These are phyloP conservation scores for Drosophila vallismaia DNA, from an alignment of 2,888 invertebrate species.

Conservation along the genomic window DNA sequence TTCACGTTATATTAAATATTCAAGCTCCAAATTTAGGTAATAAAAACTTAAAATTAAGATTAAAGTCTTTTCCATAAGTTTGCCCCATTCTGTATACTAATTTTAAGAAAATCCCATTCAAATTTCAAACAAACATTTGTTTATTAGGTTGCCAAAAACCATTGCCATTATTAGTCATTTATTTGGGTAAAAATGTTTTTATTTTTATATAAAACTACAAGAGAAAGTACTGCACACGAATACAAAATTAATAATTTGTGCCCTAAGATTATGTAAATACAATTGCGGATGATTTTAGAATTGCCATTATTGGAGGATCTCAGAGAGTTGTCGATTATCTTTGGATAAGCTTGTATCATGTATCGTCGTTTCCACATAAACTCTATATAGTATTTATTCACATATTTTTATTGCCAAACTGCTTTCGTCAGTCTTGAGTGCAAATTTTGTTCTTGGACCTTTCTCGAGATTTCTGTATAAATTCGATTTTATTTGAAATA, in stretches of 20 bases:
- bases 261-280: conserved; percentile 42
- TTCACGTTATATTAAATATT: neutral
- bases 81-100: neutral
- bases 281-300: conserved; percentile 40
- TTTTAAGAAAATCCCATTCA: neutral
- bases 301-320: conserved; percentile 25
- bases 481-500: conserved; percentile 39
- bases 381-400: conserved; percentile 53
- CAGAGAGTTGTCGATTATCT: conserved; percentile 39
- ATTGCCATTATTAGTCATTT: conserved; percentile 42
- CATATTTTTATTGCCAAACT: conserved; percentile 60
- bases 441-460: conserved; percentile 39
- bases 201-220: conserved; percentile 53
- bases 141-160: conserved; percentile 36
- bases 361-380: conserved; percentile 17
- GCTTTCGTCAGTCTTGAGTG: conserved; percentile 66
- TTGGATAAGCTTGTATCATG: conserved; percentile 48
- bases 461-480: conserved; percentile 45
- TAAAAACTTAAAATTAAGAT: neutral
- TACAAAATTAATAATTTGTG: conserved; percentile 51
- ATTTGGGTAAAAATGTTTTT: conserved; percentile 39
- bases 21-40: neutral
- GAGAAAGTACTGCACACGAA: conserved; percentile 63
- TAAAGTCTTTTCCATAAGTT: neutral
- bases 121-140: conserved; percentile 22